phyloP scores from a whole-genome alignment of 2,888 invertebrate genomes.

The Agrochola litura region DNA sequence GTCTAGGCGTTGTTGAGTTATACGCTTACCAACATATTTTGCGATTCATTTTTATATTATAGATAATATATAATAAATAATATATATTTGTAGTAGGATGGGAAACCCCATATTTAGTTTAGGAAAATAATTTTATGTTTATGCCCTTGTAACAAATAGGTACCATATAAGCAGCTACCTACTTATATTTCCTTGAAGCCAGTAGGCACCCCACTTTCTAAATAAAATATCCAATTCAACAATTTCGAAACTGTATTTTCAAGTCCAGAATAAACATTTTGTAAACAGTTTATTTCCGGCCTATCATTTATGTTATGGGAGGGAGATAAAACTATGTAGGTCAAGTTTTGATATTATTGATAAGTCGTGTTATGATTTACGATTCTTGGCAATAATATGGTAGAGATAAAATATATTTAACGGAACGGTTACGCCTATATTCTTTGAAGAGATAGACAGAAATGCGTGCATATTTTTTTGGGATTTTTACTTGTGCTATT shows the following conservation, averaged over 20 bases:
- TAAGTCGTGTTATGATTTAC: slow-evolving; percentile 60
- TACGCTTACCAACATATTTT: too few species aligned
- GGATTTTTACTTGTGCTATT: background rate
- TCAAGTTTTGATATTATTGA: slow-evolving; percentile 73
- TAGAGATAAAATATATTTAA: slow-evolving; percentile 27
- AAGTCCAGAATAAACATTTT: slow-evolving; percentile 36
- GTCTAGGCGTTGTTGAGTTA: too few species aligned
- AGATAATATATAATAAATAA: too few species aligned
- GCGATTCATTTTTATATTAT: too few species aligned
- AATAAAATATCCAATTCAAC: background rate
- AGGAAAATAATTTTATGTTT: slow-evolving; percentile 14
- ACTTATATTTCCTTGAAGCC: background rate
- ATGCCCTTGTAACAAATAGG: too few species aligned
- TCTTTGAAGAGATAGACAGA: slow-evolving; percentile 5
- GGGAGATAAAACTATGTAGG: slow-evolving; percentile 72
- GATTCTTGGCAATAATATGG: slow-evolving; percentile 49
- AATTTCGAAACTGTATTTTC: slow-evolving; percentile 31
- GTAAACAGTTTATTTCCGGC: slow-evolving; percentile 66
- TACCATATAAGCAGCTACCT: background rate
- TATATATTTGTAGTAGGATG: too few species aligned
- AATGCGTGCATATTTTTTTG: slow-evolving; percentile 12
- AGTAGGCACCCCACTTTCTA: background rate
- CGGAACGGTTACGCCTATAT: slow-evolving; percentile 18
- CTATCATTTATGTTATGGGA: slow-evolving; percentile 50
- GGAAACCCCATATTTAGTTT: slow-evolving; percentile 8